Conservation (phyloP, 2,888 invertebrate genomes). For the Gryllus longicercus region DNA sequence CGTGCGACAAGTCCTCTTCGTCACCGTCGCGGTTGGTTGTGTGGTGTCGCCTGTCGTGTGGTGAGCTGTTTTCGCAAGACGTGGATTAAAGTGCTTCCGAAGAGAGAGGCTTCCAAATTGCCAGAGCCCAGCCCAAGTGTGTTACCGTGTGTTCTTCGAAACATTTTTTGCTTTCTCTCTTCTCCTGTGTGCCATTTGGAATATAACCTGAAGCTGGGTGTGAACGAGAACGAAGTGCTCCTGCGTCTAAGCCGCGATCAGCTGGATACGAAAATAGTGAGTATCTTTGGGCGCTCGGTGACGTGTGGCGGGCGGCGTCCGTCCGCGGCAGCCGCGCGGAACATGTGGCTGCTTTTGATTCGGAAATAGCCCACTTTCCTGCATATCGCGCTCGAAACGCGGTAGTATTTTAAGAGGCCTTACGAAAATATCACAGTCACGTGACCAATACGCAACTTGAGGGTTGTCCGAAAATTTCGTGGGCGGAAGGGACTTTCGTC, state of each 20-base stretch:
- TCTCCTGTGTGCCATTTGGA: neutral
- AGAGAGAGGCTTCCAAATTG: neutral
- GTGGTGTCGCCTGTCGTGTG: neutral
- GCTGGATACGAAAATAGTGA: conserved; percentile 4
- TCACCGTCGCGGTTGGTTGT: neutral
- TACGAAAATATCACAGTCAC: neutral
- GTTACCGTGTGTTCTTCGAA: too few species aligned
- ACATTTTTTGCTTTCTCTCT: too few species aligned
- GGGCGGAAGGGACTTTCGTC: too few species aligned
- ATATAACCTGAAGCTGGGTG: neutral
- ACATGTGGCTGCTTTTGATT: neutral
- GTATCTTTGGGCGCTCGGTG: neutral
- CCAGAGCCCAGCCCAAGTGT: too few species aligned
- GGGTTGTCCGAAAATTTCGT: too few species aligned
- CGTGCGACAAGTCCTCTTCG: too few species aligned
- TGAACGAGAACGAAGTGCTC: neutral
- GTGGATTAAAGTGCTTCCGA: neutral
- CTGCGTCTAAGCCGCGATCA: neutral
- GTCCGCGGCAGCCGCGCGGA: too few species aligned
- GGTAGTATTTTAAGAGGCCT: neutral
- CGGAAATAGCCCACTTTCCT: neutral
- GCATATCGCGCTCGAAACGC: neutral
- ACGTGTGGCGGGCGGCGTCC: too few species aligned
- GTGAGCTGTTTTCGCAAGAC: neutral
- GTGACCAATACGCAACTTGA: neutral